These are phyloP conservation scores for Melanotaenia parkinsoni DNA, from an alignment of 2,797 vertebrate species.

Conservation along the genomic window DNA sequence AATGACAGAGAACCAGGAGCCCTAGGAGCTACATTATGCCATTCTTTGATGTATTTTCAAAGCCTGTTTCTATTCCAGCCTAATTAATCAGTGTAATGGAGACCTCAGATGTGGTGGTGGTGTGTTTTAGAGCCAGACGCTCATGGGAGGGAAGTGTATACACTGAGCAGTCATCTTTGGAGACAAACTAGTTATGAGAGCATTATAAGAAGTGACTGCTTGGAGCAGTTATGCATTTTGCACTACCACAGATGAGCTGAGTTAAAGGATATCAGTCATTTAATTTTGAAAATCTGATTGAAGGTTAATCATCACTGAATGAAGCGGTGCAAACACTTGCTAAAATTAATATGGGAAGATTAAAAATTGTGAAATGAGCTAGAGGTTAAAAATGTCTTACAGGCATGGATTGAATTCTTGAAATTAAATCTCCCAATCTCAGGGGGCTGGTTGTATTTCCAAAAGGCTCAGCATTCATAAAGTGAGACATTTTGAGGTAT, in stretches of 20 bases:
- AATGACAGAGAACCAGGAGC: conserved; percentile 57
- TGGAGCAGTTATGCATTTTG: conserved; percentile 7
- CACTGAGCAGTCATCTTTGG: conserved; percentile 24
- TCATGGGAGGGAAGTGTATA: conserved; percentile 9
- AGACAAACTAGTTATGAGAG: conserved; percentile 27
- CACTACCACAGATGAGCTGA: conserved; percentile 4
- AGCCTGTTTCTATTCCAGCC: conserved; percentile 54
- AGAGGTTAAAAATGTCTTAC: conserved; percentile 14
- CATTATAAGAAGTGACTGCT: conserved; percentile 28
- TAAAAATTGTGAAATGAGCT: conserved; percentile 52
- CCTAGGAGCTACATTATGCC: conserved; percentile 59
- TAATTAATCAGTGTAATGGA: conserved; percentile 74
- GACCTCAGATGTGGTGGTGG: conserved; percentile 47
- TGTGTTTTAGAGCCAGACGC: conserved; percentile 34
- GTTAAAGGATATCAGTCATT: conserved; percentile 34
- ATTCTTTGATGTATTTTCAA: conserved; percentile 79
- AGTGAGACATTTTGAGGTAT: conserved; percentile 38
- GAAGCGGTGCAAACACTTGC: conserved; percentile 41
- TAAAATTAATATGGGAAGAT: conserved; percentile 53
- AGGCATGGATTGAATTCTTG: conserved; percentile 7
- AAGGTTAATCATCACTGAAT: conserved; percentile 48
- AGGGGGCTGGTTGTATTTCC: conserved; percentile 15
- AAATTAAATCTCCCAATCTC: conserved; percentile 34
- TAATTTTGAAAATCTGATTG: conserved; percentile 45
- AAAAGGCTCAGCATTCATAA: conserved; percentile 7